phyloP scores from a whole-genome alignment of 2,888 invertebrate genomes.

The Synergus umbraculus region DNA sequence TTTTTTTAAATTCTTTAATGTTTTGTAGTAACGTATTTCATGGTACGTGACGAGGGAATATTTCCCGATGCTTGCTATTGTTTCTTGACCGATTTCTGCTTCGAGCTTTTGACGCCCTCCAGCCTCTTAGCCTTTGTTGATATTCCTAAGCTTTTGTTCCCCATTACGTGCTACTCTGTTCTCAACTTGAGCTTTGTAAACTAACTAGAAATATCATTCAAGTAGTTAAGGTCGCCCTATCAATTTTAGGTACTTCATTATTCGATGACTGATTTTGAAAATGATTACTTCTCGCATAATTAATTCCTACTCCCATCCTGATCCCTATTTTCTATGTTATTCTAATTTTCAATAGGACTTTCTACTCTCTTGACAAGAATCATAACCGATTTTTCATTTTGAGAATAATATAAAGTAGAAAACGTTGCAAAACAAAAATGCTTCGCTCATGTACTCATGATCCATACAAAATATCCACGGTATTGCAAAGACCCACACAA shows the following conservation, averaged over 20 bases:
- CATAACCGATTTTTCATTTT: too few relatives aligned
- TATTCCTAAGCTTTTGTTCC: constrained; percentile 8
- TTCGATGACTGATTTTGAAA: background rate
- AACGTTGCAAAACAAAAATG: background rate
- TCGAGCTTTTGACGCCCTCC: background rate
- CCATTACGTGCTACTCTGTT: background rate
- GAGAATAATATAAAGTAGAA: too few relatives aligned
- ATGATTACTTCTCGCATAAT: too few relatives aligned
- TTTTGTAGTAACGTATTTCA: background rate
- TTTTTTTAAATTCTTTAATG: background rate
- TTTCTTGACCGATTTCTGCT: background rate
- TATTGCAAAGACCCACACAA: background rate
- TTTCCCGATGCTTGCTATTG: background rate
- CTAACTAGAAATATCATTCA: background rate
- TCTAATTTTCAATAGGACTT: too few relatives aligned
- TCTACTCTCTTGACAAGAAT: too few relatives aligned
- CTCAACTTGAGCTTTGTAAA: background rate
- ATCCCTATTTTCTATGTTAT: too few relatives aligned
- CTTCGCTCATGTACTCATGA: background rate
- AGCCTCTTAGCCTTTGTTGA: background rate
- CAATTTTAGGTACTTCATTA: background rate
- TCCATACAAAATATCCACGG: background rate
- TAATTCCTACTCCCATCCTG: too few relatives aligned
- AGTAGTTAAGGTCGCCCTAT: background rate
- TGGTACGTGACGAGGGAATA: background rate